phyloP scores from a whole-genome alignment of 2,113 vertebrate genomes.

The Ameiurus melas region DNA sequence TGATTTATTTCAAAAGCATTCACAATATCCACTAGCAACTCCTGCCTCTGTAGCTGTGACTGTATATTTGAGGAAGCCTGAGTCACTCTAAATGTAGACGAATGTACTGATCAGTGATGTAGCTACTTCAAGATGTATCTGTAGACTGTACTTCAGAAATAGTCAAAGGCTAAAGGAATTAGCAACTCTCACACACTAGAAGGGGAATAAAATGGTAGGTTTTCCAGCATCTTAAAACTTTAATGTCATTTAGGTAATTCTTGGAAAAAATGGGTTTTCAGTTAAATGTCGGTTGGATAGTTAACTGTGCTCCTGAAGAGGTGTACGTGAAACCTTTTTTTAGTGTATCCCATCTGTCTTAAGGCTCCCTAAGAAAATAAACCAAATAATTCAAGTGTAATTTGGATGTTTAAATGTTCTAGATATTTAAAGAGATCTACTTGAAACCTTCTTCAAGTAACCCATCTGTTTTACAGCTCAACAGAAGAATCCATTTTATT shows the following conservation, averaged over 20 bases:
- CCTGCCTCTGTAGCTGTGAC: neutral
- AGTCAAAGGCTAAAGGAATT: conserved; percentile 52
- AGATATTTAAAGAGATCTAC: conserved; percentile 1
- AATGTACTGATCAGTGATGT: conserved; percentile 61
- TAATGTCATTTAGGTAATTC: neutral
- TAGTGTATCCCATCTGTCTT: neutral
- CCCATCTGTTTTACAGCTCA: neutral
- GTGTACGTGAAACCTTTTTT: neutral
- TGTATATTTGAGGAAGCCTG: neutral
- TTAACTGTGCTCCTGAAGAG: neutral
- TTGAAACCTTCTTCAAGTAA: neutral
- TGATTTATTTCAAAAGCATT: conserved; percentile 1
- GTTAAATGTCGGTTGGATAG: neutral
- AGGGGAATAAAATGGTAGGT: too few species aligned
- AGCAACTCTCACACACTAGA: neutral
- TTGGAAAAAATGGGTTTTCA: neutral
- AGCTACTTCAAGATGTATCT: conserved; percentile 63
- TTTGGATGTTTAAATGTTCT: neutral
- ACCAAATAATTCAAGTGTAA: neutral
- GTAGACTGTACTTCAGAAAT: conserved; percentile 67
- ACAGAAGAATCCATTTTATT: neutral
- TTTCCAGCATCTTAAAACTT: neutral
- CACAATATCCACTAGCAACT: neutral
- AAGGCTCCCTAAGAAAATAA: neutral
- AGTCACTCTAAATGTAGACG: conserved; percentile 13